Percentiles rank a stretch among this genome's conserved stretches.
These are phyloP conservation scores for Drosophila miranda DNA, from an alignment of 1,140 invertebrate species.

Conservation along the genomic window DNA sequence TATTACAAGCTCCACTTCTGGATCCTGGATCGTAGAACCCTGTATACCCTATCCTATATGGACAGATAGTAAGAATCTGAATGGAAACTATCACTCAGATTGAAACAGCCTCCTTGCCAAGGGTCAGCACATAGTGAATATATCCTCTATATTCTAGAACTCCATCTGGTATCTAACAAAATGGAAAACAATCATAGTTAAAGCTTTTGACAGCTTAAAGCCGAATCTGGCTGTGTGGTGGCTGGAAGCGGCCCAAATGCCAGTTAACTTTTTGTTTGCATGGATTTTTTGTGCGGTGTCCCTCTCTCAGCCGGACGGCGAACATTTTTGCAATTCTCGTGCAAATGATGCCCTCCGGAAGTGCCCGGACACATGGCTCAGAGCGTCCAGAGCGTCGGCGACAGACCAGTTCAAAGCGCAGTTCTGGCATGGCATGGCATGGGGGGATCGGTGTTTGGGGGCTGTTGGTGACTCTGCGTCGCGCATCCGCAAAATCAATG, in stretches of 20 bases:
- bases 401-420: no score
- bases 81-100: neutral
- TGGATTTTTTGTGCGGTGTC: slow-evolving; percentile 14
- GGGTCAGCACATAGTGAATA: no score
- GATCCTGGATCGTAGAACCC: neutral
- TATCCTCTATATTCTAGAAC: neutral
- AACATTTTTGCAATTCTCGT: slow-evolving; percentile 72
- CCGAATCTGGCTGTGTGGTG: neutral
- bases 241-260: slow-evolving; percentile 39
- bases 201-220: slow-evolving; percentile 53
- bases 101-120: neutral
- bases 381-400: slow-evolving; percentile 20
- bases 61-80: neutral
- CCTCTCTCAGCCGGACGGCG: slow-evolving; percentile 31
- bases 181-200: slow-evolving; percentile 24
- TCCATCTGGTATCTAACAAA: neutral
- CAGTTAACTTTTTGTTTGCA: slow-evolving; percentile 61
- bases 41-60: neutral
- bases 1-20: neutral
- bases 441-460: slow-evolving; percentile 7
- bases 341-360: slow-evolving; percentile 77
- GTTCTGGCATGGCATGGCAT: neutral
- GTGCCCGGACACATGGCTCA: slow-evolving; percentile 64
- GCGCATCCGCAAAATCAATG: slow-evolving; percentile 68
- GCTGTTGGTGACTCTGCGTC: slow-evolving; percentile 16